Base-by-base conservation (phyloP, 2,797 vertebrate genomes). In the Pseudomugil gertrudae region DNA sequence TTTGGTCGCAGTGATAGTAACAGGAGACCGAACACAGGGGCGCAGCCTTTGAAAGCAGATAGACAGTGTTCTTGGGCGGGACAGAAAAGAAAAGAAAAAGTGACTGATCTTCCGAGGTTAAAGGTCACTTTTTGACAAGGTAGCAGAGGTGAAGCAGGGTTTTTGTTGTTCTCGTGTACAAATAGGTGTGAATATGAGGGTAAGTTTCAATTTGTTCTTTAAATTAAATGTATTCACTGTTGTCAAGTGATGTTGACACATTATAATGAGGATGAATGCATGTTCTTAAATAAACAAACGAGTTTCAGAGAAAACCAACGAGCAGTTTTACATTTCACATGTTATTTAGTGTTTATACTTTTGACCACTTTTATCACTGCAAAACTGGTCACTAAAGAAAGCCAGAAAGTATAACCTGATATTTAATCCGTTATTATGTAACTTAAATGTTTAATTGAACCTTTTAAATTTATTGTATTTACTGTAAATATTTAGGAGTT, bases 1-100 rank as follows among this genome's bases (percentile, higher is more conserved):
- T 78, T 82, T 74, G 35, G 75, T 84, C 74, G 70, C 17, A 36
- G 55, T 52, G 45, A 71, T 64, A 64, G 68, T 26, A 63, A 76
- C 67, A 69, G 66, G 19, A 82, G 67, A 81, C 87, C 76, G 87
- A 83, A 86, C 66, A 43, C 27, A 30, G 23, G n/a, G 23, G n/a
- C 13, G 9, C 4, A 1, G 21, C 45, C 69, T 85, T 72, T 85
- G 47, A 76, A 80, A 79, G 72, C 58, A 72, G 68, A 79, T 61
- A 72, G 62, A 33, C 10, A 15, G 59, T 57, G 64, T 62, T 65
- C 19, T 11, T n/a, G 48, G 45, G 53, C 29, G 24, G 32, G 58
- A 43, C 63, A 73, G 60, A 27, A 26, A 51, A 26, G 53, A n/a
- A 19, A 57, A 48, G 40, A 74, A 51, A 15, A 51, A 19, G 50